Evolutionary conservation across 2,113 vertebrate species (phyloP), one percentile per base, ranked within the genome.

Genomic region (Gadus chalcogrammus): DNA sequence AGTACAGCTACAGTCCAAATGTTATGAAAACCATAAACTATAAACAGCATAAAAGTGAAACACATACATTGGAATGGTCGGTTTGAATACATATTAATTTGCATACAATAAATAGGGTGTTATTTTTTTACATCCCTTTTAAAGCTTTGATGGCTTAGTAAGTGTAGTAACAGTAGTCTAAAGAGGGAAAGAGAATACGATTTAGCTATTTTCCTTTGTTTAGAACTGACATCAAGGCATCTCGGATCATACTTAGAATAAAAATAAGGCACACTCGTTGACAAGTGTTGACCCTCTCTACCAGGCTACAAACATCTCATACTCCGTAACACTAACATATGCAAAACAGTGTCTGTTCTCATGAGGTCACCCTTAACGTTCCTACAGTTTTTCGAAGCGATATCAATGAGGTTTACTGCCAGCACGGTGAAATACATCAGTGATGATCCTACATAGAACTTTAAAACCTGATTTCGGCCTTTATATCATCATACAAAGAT

Each of bases 201-300:
- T 58, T 16, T 8, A 55, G 53, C 53, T 24, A 59, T 56, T 15
- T 74, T 66, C 61, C 53, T 61, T 60, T 70, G 55, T 70, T 70
- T 71, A 72, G 75, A 48, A 80, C 22, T 22, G 71, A 87, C 84
- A 81, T 81, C 82, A 88, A 90, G 86, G 85, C 84, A 86, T 85
- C 84, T 87, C 73, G 84, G 82, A 85, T 75, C 72, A 85, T 13
- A 13, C 42, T 13, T 71, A 75, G 68, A 61, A 78, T 66, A 72
- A 79, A 79, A 74, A 70, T 90, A 91, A 91, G 90, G 90, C 91
- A 90, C 87, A 75, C 63, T 80, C 72, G 73, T 64, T 71, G 64
- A 77, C 31, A 64, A 7, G 65, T 38, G 60, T 62, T 78, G 73
- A 52, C 20, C 27, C 72, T 35, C 27, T 52, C 58, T 58, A 74